phyloP scores from a whole-genome alignment of 2,888 invertebrate species.

The Arge pagana region DNA sequence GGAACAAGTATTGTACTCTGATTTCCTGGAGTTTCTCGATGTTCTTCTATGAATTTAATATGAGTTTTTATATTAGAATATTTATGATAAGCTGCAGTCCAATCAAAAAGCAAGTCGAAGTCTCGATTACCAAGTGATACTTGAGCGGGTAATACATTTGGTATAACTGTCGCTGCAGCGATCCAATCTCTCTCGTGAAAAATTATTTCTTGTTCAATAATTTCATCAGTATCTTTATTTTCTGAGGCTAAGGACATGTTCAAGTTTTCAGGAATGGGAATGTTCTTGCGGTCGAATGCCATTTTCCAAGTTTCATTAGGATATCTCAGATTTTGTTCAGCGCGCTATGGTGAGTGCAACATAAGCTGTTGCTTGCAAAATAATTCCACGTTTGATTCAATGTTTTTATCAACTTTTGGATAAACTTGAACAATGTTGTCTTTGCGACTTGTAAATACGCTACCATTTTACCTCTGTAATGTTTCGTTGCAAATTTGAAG shows the following conservation, averaged over 20 bases:
- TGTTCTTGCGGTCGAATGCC: conserved; percentile 17
- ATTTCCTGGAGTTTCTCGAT: conserved; percentile 15
- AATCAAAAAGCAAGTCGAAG: conserved; percentile 20
- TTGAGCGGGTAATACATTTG: conserved; percentile 18
- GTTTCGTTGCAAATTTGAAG: conserved; percentile 13
- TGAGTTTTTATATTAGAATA: conserved; percentile 19
- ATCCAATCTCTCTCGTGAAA: conserved; percentile 19
- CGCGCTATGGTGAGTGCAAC: conserved; percentile 19
- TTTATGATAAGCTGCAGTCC: conserved; percentile 18
- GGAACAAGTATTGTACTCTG: conserved; percentile 16
- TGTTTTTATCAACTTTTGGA: conserved; percentile 18
- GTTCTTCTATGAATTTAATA: conserved; percentile 15
- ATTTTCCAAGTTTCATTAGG: conserved; percentile 18
- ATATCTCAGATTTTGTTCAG: conserved; percentile 19
- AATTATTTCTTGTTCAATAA: conserved; percentile 19
- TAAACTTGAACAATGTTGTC: conserved; percentile 20
- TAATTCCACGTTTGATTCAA: conserved; percentile 17
- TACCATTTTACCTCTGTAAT: conserved; percentile 22
- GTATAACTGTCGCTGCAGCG: conserved; percentile 19
- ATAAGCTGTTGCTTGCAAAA: conserved; percentile 16
- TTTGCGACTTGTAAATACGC: conserved; percentile 18
- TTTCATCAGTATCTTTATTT: conserved; percentile 18
- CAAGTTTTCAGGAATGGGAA: conserved; percentile 15
- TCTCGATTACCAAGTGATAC: conserved; percentile 16
- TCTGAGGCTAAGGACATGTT: conserved; percentile 16